Conservation (phyloP, 2,888 invertebrate species). For the Dicranocentrus wangi region DNA sequence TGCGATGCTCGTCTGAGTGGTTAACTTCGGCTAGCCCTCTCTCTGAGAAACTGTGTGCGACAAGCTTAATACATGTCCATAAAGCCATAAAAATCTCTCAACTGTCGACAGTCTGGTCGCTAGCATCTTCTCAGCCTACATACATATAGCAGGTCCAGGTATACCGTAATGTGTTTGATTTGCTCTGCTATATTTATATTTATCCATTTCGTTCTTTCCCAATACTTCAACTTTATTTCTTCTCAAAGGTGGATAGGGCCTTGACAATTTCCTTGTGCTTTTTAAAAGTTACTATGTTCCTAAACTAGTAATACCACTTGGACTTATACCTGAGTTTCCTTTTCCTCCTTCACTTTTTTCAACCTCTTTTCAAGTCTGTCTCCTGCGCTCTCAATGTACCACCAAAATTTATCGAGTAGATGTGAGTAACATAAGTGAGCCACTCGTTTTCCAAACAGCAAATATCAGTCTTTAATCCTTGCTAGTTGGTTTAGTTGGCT, state of each 20-base stretch:
- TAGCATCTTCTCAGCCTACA: constrained; percentile 6
- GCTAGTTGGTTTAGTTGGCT: background rate
- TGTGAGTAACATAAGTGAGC: constrained; percentile 1
- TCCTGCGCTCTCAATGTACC: background rate
- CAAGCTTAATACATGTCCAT: constrained; percentile 50
- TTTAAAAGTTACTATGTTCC: constrained; percentile 7
- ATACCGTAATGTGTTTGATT: background rate
- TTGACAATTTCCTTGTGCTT: constrained; percentile 13
- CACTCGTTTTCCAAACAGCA: background rate
- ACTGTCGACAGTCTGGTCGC: constrained; percentile 51
- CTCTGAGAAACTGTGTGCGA: constrained; percentile 28
- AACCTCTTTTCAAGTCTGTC: constrained; percentile 14
- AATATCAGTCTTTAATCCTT: background rate
- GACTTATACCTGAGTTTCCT: background rate
- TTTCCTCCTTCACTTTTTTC: constrained; percentile 3
- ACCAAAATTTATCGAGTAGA: constrained; percentile 25
- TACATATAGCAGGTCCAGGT: background rate
- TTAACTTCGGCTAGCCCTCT: constrained; percentile 16
- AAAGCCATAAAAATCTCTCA: constrained; percentile 54
- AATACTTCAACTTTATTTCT: background rate
- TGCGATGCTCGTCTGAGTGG: constrained; percentile 18
- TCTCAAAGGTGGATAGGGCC: background rate
- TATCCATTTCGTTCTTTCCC: background rate
- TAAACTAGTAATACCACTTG: constrained; percentile 8
- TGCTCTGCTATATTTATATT: constrained; percentile 3